Base-by-base conservation (phyloP, 2,113 vertebrate species). In the Eupsittula cactorum region DNA sequence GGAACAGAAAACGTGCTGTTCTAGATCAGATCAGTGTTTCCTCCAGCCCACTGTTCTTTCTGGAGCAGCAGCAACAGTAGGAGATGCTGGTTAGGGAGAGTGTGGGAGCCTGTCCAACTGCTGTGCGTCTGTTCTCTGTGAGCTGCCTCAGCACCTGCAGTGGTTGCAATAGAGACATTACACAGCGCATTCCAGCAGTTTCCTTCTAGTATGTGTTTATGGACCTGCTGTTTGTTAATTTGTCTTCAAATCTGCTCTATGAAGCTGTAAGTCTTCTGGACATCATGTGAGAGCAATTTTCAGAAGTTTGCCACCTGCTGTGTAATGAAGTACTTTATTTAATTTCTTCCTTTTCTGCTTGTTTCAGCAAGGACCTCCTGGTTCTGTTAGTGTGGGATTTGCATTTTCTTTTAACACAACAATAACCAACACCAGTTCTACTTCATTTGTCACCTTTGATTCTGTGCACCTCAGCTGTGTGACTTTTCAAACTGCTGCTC, bases 181-280 rank as follows among this genome's bases (percentile, higher is more conserved):
- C 31, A 29, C 57, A 68, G 67, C 20, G 41, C 28, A 11, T 39
- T 64, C 75, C 86, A 85, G 79, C 94, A 86, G 62, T 23, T 68
- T 64, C 39, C 52, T 44, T 92, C 67, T 52, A 27, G 23, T 28
- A 0, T 68, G 33, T 92, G 47, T 88, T 95, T 82, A n/a, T 73
- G 67, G 57, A 35, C 86, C 82, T 95, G 80, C 80, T 93, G 91
- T 41, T 92, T 90, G n/a, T 41, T 88, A 63, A 92, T 88, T 88
- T 90, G 65, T 29, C 52, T 90, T 68, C 47, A 33, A 55, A 46
- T 90, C 19, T 68, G 52, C 57, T 82, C 63, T 52, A 6, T 62
- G 82, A 75, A 86, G 67, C 77, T 83, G 13, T 41, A 50, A 85
- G 25, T 68, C 86, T 90, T 24, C 83, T 80, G 68, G 67, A 88